A percentile compares a stretch with the other conserved stretches of the same genome.
Conservation (phyloP, 1,140 invertebrate genomes). For the Protaetia brevitarsis region DNA sequence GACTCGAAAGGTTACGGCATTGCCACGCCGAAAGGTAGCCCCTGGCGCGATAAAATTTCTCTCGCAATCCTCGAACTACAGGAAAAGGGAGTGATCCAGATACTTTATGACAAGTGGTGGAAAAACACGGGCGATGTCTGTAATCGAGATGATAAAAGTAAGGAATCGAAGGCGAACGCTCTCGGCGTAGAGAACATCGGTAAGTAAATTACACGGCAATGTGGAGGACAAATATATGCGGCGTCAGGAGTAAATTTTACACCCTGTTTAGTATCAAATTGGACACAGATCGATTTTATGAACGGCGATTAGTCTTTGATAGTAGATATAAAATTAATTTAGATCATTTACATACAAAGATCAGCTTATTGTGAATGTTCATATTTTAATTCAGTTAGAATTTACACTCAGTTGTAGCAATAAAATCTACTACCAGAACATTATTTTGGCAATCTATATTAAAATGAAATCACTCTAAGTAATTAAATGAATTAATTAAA, state of each 20-base stretch:
- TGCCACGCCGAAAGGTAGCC: slow-evolving; percentile 85
- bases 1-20: slow-evolving; percentile 74
- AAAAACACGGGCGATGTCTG: slow-evolving; percentile 92
- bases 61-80: slow-evolving; percentile 92
- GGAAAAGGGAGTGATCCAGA: slow-evolving; percentile 93
- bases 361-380: too few species aligned
- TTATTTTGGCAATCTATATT: too few species aligned
- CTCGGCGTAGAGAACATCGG: slow-evolving; percentile 88
- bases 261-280: slow-evolving; percentile 3
- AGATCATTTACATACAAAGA: too few species aligned
- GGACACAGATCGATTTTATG: background rate
- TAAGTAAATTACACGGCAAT: slow-evolving; percentile 1
- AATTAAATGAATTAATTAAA: too few species aligned
- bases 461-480: too few species aligned
- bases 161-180: slow-evolving; percentile 72
- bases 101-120: slow-evolving; percentile 93
- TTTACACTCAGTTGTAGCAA: too few species aligned
- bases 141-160: slow-evolving; percentile 80
- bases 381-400: too few species aligned
- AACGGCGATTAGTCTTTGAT: too few species aligned
- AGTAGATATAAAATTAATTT: too few species aligned
- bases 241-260: background rate
- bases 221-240: background rate
- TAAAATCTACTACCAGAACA: too few species aligned
- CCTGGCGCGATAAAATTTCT: slow-evolving; percentile 93